Conservation (phyloP, 2,888 invertebrate species). For the Limnephilus auricula region DNA sequence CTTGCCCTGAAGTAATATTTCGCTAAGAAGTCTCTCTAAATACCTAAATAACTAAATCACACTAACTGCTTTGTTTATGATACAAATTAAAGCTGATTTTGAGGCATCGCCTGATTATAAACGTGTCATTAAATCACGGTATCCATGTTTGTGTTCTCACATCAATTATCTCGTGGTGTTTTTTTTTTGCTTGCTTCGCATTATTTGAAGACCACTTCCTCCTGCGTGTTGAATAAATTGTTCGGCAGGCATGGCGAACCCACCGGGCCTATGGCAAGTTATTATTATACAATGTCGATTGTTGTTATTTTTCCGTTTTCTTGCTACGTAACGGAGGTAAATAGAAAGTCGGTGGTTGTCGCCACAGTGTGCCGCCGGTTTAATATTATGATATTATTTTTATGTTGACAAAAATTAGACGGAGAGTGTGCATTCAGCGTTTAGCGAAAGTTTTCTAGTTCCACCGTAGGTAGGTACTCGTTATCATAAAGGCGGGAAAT, state of each 20-base stretch:
- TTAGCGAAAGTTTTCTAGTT: background rate
- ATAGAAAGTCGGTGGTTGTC: constrained; percentile 24
- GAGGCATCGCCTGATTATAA: background rate
- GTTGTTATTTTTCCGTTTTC: constrained; percentile 31
- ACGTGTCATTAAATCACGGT: background rate
- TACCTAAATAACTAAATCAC: background rate
- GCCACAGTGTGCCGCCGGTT: background rate
- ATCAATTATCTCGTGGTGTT: background rate
- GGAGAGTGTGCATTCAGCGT: background rate
- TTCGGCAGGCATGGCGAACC: background rate
- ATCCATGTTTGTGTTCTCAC: background rate
- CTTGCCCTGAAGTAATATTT: background rate
- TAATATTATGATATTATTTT: constrained; percentile 21
- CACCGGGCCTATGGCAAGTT: background rate
- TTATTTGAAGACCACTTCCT: background rate
- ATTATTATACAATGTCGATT: constrained; percentile 5
- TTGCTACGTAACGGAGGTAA: constrained; percentile 25
- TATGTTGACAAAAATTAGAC: constrained; percentile 10
- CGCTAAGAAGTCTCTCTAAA: background rate
- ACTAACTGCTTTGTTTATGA: background rate
- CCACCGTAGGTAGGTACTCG: background rate
- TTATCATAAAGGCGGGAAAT: background rate
- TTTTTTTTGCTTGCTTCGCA: background rate
- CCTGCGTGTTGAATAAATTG: background rate
- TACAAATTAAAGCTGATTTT: background rate